Evolutionary conservation across 1,140 invertebrate species (phyloP), one percentile per base, ranked within the genome.

Genomic region (Drosophila tropicalis): DNA sequence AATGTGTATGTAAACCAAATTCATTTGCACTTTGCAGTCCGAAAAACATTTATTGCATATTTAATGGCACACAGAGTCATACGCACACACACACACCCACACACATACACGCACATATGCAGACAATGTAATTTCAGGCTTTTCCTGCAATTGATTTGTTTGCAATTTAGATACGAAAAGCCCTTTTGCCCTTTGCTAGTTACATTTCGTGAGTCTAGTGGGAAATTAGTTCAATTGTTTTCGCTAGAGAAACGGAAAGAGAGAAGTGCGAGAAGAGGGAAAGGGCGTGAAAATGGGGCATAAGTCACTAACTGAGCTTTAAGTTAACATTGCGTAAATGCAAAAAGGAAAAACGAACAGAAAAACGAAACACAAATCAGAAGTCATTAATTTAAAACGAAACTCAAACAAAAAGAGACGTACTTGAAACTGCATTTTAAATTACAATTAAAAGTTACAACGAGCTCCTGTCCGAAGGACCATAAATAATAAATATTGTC

Each of bases 381-480:
- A 90, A 79, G 86, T 76, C 86, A 90, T 90, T 90, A 90, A 90
- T 90, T 90, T 90, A 82, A 90, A 90, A 82, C 29, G 58, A 32
- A 40, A 51, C 44, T 9, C 44, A 51, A 51, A 57, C 54, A 76
- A 39, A 39, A 13, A 39, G 36, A 56, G 68, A 62, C 56, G 67
- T 62, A 70, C 44, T 63, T 62, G 70, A 89, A 90, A 90, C 71
- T 86, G 86, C 86, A 90, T 90, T 90, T 90, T 90, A 90, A 87
- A 90, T 90, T 90, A 89, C 81, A 84, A 87, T 79, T 81, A 90
- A 90, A 87, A 89, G 76, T 83, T 76, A 83, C 79, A 39, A 19
- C 56, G 56, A 36, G 56, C 62, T 62, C 64, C 70, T 47, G 62
- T 1, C 47, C 62, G 12, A 58, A 62, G 71, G 62, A 51, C 62